Percentiles rank a stretch among this genome's conserved stretches.
phyloP scores from a whole-genome alignment of 2,888 invertebrate species.

The Andrena chrysosceles region DNA sequence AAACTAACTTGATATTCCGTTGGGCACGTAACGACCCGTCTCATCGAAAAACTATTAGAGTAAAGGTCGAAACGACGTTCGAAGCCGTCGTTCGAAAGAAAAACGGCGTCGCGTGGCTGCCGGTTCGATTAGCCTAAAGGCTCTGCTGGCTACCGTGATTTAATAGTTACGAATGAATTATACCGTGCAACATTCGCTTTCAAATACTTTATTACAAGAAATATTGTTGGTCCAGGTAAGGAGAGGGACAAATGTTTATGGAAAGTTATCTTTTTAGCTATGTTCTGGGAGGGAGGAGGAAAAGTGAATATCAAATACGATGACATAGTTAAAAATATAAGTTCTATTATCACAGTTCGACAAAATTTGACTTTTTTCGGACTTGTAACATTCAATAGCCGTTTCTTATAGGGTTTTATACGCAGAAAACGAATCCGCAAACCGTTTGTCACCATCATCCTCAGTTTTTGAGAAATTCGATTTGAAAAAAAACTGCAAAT shows the following conservation, averaged over 20 bases:
- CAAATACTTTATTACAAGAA: not conserved
- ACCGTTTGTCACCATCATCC: too few species aligned
- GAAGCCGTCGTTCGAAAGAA: slow-evolving; percentile 28
- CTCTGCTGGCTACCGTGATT: slow-evolving; percentile 11
- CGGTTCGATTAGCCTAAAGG: slow-evolving; percentile 26
- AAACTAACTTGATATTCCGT: slow-evolving; percentile 52
- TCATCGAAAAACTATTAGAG: slow-evolving; percentile 55
- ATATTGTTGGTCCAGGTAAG: not conserved
- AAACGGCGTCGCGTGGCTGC: slow-evolving; percentile 29
- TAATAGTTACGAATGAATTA: slow-evolving; percentile 14
- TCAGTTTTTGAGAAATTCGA: too few species aligned
- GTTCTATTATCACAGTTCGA: too few species aligned
- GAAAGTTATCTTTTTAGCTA: too few species aligned
- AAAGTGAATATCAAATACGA: too few species aligned
- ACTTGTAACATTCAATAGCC: too few species aligned
- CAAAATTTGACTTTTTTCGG: too few species aligned
- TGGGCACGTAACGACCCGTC: slow-evolving; percentile 47
- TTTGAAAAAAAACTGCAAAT: too few species aligned
- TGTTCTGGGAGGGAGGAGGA: too few species aligned
- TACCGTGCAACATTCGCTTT: not conserved
- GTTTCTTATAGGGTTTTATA: too few species aligned
- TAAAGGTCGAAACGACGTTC: slow-evolving; percentile 33
- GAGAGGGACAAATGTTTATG: not conserved
- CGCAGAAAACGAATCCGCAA: too few species aligned
- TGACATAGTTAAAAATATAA: too few species aligned